Evolutionary conservation across 2,888 invertebrate species (phyloP), one percentile per base, ranked within the genome.

Genomic region (Drosophila leonis): DNA sequence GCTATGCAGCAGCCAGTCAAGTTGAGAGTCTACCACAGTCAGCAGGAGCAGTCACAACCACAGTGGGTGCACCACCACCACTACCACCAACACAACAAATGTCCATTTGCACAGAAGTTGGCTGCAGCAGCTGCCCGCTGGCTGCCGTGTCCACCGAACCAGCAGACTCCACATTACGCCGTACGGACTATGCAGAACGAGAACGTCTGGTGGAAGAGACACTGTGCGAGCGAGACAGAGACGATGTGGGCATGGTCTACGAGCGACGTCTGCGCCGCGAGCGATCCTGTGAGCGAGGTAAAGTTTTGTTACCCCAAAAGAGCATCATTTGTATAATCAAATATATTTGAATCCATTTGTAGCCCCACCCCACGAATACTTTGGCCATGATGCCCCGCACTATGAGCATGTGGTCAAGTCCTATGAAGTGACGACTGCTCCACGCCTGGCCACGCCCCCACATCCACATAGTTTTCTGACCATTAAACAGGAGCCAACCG

Each of bases 401-500:
- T 90, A 83, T 33, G 90, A 90, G 20, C 89, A 88, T 67, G 78
- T 87, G 41, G 83, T 74, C 0, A 82, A 81, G 29, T 49, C 81
- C 3, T 82, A 75, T 54, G 75, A 82, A 6, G 69, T 70, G 6
- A 61, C 71, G 1, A 59, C 59, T 31, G 61, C 65, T n/a, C 62
- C 90, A 0, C 85, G 78, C 20, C 33, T 80, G 39, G 72, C 80
- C 12, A 75, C 90, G 18, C 73, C 85, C 33, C 80, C 90, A 20
- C 89, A 85, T 70, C 72, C 82, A 51, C 90, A 90, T 56, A 88
- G 79, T 78, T 90, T 90, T 69, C 75, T 92, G 27, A 75, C 84
- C 65, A 92, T 93, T 15, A 95, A 95, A 90, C 95, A 96, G 86
- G 96, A 96, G 85, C 96, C 96, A 7, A 93, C 95, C 12, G 96